Percentiles rank a stretch among this genome's conserved stretches.
These are phyloP conservation scores for Leptinotarsa haldemani DNA, from an alignment of 2,888 invertebrate genomes.

Conservation along the genomic window DNA sequence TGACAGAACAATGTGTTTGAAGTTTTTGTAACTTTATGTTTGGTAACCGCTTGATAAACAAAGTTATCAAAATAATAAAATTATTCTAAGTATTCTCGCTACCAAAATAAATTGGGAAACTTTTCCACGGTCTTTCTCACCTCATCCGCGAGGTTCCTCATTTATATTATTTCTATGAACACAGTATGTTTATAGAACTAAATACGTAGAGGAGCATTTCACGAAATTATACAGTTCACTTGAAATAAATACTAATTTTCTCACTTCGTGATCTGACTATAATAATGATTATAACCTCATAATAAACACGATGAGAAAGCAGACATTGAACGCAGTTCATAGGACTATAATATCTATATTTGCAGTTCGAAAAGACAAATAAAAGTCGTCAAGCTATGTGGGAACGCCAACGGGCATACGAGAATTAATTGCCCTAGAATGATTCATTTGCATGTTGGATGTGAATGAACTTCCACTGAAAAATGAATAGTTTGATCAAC, in stretches of 20 bases:
- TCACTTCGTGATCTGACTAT: constrained; percentile 22
- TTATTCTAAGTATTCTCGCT: no score
- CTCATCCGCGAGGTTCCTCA: neutral
- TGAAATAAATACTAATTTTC: constrained; percentile 17
- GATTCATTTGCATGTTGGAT: neutral
- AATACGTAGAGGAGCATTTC: neutral
- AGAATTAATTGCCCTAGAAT: constrained; percentile 7
- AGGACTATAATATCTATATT: constrained; percentile 20
- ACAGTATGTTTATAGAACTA: constrained; percentile 3
- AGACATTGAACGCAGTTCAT: constrained; percentile 3
- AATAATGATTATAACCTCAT: constrained; percentile 20
- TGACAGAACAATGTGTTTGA: constrained; percentile 15
- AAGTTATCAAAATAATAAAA: no score
- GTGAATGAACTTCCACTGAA: neutral
- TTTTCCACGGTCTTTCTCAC: no score
- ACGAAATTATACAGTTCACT: constrained; percentile 6
- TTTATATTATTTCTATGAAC: neutral
- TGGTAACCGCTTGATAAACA: neutral
- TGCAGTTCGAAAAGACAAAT: constrained; percentile 11
- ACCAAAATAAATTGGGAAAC: no score
- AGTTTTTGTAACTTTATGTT: neutral
- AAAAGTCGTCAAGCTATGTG: constrained; percentile 1
- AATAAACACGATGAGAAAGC: constrained; percentile 13
- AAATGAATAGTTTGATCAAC: no score
- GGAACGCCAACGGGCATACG: constrained; percentile 4